phyloP scores from a whole-genome alignment of 2,113 vertebrate species.

The Orientallactaga bullata region DNA sequence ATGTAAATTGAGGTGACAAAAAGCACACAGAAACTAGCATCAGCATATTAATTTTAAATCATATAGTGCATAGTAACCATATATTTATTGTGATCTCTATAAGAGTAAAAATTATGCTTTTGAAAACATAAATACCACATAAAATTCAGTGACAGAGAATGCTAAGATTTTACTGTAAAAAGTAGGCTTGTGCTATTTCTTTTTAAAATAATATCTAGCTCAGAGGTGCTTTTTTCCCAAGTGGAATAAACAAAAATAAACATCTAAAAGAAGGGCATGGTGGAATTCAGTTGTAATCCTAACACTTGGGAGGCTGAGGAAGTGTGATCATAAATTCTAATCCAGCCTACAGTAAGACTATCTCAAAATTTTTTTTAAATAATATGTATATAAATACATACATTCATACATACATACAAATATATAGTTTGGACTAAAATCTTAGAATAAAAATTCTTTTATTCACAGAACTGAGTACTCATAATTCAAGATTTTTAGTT shows the following conservation, averaged over 20 bases:
- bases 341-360: neutral
- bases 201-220: neutral
- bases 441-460: too few species aligned
- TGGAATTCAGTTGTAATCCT: neutral
- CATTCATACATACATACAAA: neutral
- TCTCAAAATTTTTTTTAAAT: neutral
- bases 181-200: neutral
- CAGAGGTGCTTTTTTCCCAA: neutral
- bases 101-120: neutral
- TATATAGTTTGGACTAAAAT: too few species aligned
- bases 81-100: neutral
- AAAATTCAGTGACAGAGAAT: neutral
- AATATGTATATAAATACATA: neutral
- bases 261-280: neutral
- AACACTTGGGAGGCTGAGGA: neutral
- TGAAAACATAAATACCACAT: neutral
- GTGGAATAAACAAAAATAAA: neutral
- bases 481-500: neutral
- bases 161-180: neutral
- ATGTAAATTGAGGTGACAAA: neutral
- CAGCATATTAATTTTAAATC: conserved; percentile 16
- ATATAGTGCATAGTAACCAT: neutral
- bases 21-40: neutral
- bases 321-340: neutral
- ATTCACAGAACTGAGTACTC: too few species aligned